Conservation (phyloP, 2,888 invertebrate genomes). For the Osedax fenrisi region DNA sequence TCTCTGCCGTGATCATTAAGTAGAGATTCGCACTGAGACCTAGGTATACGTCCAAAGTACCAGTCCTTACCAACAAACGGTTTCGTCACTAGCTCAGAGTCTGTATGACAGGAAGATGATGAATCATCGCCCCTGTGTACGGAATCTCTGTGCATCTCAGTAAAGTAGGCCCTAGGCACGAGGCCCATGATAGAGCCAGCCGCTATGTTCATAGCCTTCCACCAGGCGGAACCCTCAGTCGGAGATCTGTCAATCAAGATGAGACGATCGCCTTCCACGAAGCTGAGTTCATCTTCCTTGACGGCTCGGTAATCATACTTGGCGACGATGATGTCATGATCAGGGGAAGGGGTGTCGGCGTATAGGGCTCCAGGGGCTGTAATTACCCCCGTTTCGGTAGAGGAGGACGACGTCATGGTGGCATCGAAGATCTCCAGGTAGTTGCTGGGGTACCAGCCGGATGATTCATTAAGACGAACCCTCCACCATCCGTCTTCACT, state of each 20-base stretch:
- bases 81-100: not conserved
- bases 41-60: conserved; percentile 91
- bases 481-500: conserved; percentile 99
- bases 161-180: conserved; percentile 62
- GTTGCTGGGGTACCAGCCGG: conserved; percentile 94
- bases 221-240: conserved; percentile 95
- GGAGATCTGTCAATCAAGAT: conserved; percentile 84
- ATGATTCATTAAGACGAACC: conserved; percentile 56
- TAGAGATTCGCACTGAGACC: conserved; percentile 87
- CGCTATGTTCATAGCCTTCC: conserved; percentile 75
- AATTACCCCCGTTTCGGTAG: not conserved
- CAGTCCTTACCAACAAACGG: conserved; percentile 58
- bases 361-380: conserved; percentile 19
- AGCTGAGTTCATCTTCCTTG: conserved; percentile 74
- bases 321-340: conserved; percentile 61
- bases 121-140: conserved; percentile 35
- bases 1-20: conserved; percentile 87
- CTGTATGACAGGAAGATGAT: conserved; percentile 29
- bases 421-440: conserved; percentile 59
- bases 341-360: not conserved
- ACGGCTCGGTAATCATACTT: conserved; percentile 69
- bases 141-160: conserved; percentile 44
- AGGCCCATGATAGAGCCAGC: conserved; percentile 80
- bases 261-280: conserved; percentile 85
- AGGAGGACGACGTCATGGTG: conserved; percentile 30